phyloP scores from a whole-genome alignment of 2,797 vertebrate species.

The Catostomus latipinnis region DNA sequence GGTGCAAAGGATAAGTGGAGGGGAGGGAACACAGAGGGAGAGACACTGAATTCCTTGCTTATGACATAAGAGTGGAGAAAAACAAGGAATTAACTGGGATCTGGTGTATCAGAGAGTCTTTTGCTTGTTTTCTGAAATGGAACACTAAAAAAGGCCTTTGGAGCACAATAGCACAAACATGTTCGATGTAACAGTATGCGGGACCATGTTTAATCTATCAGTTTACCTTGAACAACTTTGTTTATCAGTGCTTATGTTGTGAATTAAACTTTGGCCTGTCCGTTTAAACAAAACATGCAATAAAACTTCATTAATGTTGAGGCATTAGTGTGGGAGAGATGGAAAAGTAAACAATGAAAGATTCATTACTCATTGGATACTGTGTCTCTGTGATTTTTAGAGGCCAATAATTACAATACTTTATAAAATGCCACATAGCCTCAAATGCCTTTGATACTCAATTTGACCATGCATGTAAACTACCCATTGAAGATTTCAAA shows the following conservation, averaged over 20 bases:
- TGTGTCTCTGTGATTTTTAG: not conserved
- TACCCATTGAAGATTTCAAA: too few relatives aligned
- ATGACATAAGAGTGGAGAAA: conserved; percentile 70
- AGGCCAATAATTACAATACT: not conserved
- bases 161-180: not conserved
- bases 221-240: conserved; percentile 3
- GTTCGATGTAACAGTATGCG: not conserved
- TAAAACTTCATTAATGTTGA: not conserved
- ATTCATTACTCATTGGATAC: not conserved
- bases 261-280: conserved; percentile 9
- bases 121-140: not conserved
- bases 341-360: not conserved
- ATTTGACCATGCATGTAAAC: not conserved
- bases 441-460: not conserved
- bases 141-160: not conserved
- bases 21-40: conserved; percentile 43
- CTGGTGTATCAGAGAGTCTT: conserved; percentile 3
- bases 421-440: not conserved
- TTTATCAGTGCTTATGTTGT: conserved; percentile 1
- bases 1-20: conserved; percentile 61
- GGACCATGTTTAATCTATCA: conserved; percentile 3
- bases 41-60: conserved; percentile 68
- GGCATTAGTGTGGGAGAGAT: not conserved
- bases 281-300: conserved; percentile 33
- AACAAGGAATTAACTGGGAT: conserved; percentile 23